phyloP scores from a whole-genome alignment of 2,113 vertebrate species.

The Halichoerus grypus region DNA sequence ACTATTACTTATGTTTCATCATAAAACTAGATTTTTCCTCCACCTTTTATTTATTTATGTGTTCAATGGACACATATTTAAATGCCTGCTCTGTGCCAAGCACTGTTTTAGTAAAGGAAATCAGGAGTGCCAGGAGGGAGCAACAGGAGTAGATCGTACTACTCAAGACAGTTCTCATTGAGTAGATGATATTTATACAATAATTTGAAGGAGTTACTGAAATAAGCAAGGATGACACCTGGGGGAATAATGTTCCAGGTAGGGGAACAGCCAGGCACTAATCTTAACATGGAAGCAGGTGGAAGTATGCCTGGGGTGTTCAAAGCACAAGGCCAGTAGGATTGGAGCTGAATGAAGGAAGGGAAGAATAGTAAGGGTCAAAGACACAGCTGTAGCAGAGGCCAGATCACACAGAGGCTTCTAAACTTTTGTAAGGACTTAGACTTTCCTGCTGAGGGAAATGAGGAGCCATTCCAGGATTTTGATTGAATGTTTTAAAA shows the following conservation, averaged over 20 bases:
- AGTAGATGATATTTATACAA: too few relatives aligned
- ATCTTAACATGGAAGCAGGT: not conserved
- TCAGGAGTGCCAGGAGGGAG: not conserved
- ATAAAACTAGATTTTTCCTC: not conserved
- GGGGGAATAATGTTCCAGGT: too few relatives aligned
- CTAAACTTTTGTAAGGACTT: not conserved
- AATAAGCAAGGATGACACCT: not conserved
- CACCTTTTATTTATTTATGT: not conserved
- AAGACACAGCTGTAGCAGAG: not conserved
- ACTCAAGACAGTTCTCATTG: not conserved
- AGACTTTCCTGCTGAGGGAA: not conserved
- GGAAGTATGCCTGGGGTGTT: not conserved
- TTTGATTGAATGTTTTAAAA: not conserved
- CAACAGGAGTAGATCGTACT: not conserved
- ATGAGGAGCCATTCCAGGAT: not conserved
- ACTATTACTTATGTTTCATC: not conserved
- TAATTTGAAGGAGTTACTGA: not conserved
- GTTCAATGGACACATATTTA: not conserved
- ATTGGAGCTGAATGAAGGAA: not conserved
- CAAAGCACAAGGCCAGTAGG: too few relatives aligned
- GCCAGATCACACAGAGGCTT: not conserved
- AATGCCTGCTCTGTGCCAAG: not conserved
- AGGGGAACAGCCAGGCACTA: not conserved
- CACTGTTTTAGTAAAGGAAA: not conserved
- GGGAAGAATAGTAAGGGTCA: not conserved